These are phyloP conservation scores for Andrena camellia DNA, from an alignment of 2,888 invertebrate genomes.

Conservation along the genomic window DNA sequence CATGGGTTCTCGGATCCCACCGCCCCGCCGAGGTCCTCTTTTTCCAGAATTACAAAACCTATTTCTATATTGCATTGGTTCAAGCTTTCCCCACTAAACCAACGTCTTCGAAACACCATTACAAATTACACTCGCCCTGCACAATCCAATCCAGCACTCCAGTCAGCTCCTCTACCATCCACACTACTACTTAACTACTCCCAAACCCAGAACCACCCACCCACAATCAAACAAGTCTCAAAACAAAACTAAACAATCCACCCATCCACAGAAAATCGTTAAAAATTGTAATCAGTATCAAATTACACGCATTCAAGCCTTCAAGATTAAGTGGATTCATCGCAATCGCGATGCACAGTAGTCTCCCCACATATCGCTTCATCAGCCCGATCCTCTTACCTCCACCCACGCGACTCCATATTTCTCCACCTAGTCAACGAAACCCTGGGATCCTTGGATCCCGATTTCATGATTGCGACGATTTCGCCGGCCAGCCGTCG, in stretches of 20 bases:
- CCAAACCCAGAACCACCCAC: background rate
- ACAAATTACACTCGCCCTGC: too few relatives aligned
- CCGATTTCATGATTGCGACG: background rate
- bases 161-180: background rate
- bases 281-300: background rate
- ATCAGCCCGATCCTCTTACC: conserved; percentile 26
- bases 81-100: too few relatives aligned
- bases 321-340: conserved; percentile 23
- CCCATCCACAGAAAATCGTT: background rate
- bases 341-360: conserved; percentile 16
- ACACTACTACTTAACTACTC: background rate
- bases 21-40: too few relatives aligned
- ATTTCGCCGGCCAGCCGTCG: conserved; percentile 11
- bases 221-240: background rate
- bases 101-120: too few relatives aligned
- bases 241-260: background rate
- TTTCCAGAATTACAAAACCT: too few relatives aligned
- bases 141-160: background rate
- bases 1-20: too few relatives aligned
- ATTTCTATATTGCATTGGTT: too few relatives aligned
- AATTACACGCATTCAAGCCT: background rate
- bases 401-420: conserved; percentile 25
- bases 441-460: conserved; percentile 29
- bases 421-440: background rate
- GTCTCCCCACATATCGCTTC: background rate